Evolutionary conservation across 2,113 vertebrate species (phyloP), one percentile per base, ranked within the genome.

Genomic region (Microcebus griseorufus): DNA sequence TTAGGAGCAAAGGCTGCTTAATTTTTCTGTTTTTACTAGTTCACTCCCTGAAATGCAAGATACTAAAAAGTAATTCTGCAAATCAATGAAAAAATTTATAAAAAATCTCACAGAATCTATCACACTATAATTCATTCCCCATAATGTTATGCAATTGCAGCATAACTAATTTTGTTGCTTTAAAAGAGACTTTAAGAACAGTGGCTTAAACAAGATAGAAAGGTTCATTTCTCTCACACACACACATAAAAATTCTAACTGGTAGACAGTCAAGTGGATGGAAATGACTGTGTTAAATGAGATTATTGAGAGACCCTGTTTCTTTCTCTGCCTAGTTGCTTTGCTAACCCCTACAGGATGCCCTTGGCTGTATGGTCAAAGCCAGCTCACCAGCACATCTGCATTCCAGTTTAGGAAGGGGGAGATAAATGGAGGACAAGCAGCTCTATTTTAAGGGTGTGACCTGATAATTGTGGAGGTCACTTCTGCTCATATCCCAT

Each of bases 1-100:
- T 48, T 72, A 88, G 29, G 10, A 62, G 12, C 69, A 93, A 95
- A 84, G 53, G 23, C 45, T 86, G 18, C 45, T 78, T 93, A 64
- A 37, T 73, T 97, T 73, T 93, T 90, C 45, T 86, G 39, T 72
- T 95, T 93, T 83, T 55, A 64, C n/a, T 88, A 69, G 23, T 34
- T 84, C 72, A 79, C 45, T 84, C 9, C 27, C 72, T 34, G 18
- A 88, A 94, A 70, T 73, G 1, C 25, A 96, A 78, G 34, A 64
- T 58, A 25, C 37, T 53, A 78, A 69, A 82, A 34, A 94, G n/a
- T 70, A 73, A 96, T 88, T 93, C 42, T 88, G 16, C 23, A 86
- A 78, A 73, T 78, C 67, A 69, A 39, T 64, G 5, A 45, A 92
- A 45, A 64, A 90, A 51, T 17, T 23, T 20, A 22, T 92, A 78